Conservation (phyloP, 2,797 vertebrate species). For the Megaceryle alcyon region DNA sequence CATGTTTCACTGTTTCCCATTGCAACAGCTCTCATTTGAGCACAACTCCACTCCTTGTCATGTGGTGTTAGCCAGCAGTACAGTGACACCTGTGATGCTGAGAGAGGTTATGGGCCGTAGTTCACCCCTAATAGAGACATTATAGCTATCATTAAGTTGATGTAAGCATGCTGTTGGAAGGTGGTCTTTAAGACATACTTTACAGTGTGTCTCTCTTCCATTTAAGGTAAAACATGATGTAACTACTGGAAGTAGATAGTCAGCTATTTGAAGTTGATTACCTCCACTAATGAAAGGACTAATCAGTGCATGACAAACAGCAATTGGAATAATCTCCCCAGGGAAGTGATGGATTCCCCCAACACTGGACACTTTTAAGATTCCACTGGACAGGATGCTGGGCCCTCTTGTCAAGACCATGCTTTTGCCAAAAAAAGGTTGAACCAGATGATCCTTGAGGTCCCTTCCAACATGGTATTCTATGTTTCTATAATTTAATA, state of each 20-base stretch:
- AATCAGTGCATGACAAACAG: neutral
- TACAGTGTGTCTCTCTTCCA: neutral
- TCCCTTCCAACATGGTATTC: neutral
- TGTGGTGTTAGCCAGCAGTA: neutral
- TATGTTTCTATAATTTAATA: neutral
- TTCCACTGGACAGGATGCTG: neutral
- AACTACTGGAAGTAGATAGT: neutral
- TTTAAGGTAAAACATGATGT: neutral
- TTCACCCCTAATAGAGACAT: too few species aligned
- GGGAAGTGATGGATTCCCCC: neutral
- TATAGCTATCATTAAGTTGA: neutral
- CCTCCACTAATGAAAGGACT: neutral
- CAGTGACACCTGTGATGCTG: neutral
- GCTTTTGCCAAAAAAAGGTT: neutral
- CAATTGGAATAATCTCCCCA: neutral
- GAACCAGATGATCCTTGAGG: neutral
- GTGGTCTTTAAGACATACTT: neutral
- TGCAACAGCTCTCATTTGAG: accelerated
- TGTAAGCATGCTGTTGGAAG: neutral
- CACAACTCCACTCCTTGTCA: accelerated
- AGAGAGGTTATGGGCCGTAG: too few species aligned
- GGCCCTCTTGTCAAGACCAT: neutral
- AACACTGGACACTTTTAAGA: neutral
- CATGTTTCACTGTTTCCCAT: neutral
- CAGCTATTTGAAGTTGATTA: neutral